These are phyloP conservation scores for Drosophila grimshawi DNA, from an alignment of 1,140 invertebrate species.

Conservation along the genomic window DNA sequence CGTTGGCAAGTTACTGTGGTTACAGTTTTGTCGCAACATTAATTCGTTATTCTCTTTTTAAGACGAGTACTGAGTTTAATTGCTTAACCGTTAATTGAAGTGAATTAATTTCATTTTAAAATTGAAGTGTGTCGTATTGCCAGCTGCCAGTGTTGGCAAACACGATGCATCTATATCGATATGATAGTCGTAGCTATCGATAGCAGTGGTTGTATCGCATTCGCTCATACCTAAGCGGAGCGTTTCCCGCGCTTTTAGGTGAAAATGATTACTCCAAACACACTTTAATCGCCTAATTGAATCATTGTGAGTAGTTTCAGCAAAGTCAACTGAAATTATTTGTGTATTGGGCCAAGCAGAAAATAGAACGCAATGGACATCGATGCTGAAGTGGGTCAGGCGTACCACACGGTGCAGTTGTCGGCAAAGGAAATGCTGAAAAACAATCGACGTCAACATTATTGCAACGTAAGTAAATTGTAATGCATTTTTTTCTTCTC, in stretches of 20 bases:
- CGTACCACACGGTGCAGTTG: constrained; percentile 76
- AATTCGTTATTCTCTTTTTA: not conserved
- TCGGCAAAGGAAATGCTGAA: constrained; percentile 81
- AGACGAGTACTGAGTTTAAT: not conserved
- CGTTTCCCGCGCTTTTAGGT: constrained; percentile 66
- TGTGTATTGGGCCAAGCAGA: not conserved
- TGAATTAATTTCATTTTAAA: too few species aligned
- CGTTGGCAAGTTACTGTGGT: not conserved
- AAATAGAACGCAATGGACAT: constrained; percentile 60
- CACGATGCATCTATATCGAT: too few species aligned
- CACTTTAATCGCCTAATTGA: constrained; percentile 16
- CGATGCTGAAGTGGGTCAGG: constrained; percentile 63
- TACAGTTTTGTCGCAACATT: too few species aligned
- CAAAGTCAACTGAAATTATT: constrained; percentile 1
- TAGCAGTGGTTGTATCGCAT: too few species aligned
- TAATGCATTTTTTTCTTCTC: not conserved
- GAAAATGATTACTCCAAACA: constrained; percentile 20
- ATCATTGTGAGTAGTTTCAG: constrained; percentile 10
- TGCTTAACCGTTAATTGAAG: too few species aligned
- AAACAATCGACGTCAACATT: constrained; percentile 75
- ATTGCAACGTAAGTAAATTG: constrained; percentile 72
- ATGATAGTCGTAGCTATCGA: too few species aligned
- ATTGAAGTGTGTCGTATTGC: too few species aligned
- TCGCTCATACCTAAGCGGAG: constrained; percentile 22
- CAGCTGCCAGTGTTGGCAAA: too few species aligned